phyloP scores from a whole-genome alignment of 2,888 invertebrate genomes.

The Drosophila pegasa region DNA sequence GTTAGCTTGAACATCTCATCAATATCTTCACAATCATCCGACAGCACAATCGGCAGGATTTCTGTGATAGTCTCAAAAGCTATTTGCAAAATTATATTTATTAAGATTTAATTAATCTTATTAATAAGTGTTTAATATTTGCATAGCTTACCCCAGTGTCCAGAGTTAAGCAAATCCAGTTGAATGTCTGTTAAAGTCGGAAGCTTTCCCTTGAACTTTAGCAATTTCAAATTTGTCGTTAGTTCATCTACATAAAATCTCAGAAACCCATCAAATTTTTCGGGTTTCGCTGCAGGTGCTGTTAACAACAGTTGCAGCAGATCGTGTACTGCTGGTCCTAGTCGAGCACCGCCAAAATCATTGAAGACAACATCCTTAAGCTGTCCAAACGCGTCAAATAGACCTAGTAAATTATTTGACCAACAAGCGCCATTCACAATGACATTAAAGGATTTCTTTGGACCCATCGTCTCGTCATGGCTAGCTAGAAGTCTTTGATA shows the following conservation, averaged over 20 bases:
- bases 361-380: constrained; percentile 66
- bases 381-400: constrained; percentile 62
- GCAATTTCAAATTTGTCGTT: constrained; percentile 51
- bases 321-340: constrained; percentile 74
- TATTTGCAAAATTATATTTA: background rate
- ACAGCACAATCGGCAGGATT: constrained; percentile 56
- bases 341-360: constrained; percentile 67
- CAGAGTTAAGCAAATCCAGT: constrained; percentile 65
- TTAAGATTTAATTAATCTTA: background rate
- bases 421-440: constrained; percentile 74
- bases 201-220: constrained; percentile 64
- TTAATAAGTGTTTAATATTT: background rate
- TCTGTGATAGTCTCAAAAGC: constrained; percentile 53
- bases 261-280: constrained; percentile 73
- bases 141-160: constrained; percentile 65
- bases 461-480: constrained; percentile 10
- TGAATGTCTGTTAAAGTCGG: constrained; percentile 79
- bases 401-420: constrained; percentile 75
- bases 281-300: constrained; percentile 67
- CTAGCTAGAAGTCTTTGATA: constrained; percentile 43
- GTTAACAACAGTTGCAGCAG: constrained; percentile 75
- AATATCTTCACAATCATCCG: constrained; percentile 27
- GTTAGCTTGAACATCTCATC: constrained; percentile 52
- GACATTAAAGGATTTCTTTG: constrained; percentile 60
- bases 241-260: constrained; percentile 74